Percentiles rank a stretch among this genome's conserved stretches.
Evolutionary conservation across 2,888 invertebrate species (phyloP).

Genomic region (Cheilosia scutellata): DNA sequence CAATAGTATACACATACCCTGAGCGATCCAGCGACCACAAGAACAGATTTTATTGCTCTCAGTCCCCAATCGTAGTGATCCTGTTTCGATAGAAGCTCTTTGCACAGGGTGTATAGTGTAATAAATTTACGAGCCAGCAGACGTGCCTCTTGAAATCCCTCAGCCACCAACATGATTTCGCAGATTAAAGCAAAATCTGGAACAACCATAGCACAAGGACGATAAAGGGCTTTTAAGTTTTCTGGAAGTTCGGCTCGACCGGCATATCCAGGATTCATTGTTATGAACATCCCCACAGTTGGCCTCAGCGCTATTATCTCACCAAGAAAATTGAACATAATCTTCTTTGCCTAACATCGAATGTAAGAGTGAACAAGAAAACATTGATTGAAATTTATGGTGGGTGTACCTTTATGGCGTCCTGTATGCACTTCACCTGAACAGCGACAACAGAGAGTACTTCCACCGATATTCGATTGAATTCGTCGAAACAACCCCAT

Average conservation of each 20-base stretch:
- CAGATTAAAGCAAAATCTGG: constrained; percentile 98
- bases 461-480: constrained; percentile 97
- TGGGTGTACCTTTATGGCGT: constrained; percentile 89
- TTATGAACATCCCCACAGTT: constrained; percentile 96
- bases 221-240: constrained; percentile 89
- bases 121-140: constrained; percentile 96
- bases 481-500: constrained; percentile 99
- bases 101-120: constrained; percentile 95
- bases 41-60: constrained; percentile 96
- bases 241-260: constrained; percentile 95
- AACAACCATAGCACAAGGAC: constrained; percentile 98
- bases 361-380: constrained; percentile 1
- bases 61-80: constrained; percentile 99
- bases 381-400: constrained; percentile 28
- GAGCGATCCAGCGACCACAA: constrained; percentile 96
- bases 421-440: constrained; percentile 93
- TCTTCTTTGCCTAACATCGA: constrained; percentile 86
- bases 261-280: constrained; percentile 98
- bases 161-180: constrained; percentile 98
- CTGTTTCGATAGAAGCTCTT: constrained; percentile 95
- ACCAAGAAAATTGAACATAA: constrained; percentile 93
- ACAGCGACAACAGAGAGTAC: constrained; percentile 98
- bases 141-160: constrained; percentile 97
- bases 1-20: constrained; percentile 86
- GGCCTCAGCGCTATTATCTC: constrained; percentile 90